These are phyloP conservation scores for Cyphomyrus discorhynchus DNA, from an alignment of 2,113 vertebrate genomes.

Conservation along the genomic window DNA sequence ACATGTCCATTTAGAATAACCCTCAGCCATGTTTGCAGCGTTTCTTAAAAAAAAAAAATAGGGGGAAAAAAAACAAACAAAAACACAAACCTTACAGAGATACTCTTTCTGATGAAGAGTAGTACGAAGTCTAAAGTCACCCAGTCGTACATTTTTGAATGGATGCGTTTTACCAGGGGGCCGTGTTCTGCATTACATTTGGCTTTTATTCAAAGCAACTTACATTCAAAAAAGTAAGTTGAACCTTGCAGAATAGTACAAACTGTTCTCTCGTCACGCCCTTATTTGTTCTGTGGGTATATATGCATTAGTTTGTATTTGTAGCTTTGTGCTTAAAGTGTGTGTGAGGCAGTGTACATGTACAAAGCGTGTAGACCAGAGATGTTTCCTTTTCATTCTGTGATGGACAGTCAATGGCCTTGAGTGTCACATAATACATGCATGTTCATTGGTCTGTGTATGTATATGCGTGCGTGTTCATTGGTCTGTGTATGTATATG, in stretches of 20 bases:
- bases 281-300: background rate
- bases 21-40: background rate
- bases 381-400: background rate
- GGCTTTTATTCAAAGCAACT: conserved; percentile 1
- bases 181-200: background rate
- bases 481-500: background rate
- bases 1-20: background rate
- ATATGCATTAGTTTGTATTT: background rate
- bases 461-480: conserved; percentile 9
- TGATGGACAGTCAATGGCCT: background rate
- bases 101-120: background rate
- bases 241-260: background rate
- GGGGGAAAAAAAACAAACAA: too few relatives aligned
- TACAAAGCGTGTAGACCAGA: background rate
- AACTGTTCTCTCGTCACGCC: background rate
- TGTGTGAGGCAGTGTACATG: background rate
- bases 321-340: background rate
- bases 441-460: background rate
- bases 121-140: background rate
- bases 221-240: conserved; percentile 3
- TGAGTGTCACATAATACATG: background rate
- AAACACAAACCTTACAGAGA: background rate
- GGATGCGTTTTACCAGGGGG: background rate
- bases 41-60: background rate
- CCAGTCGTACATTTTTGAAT: background rate